Conservation (phyloP, 2,888 invertebrate species). For the Gastrophysa polygoni region DNA sequence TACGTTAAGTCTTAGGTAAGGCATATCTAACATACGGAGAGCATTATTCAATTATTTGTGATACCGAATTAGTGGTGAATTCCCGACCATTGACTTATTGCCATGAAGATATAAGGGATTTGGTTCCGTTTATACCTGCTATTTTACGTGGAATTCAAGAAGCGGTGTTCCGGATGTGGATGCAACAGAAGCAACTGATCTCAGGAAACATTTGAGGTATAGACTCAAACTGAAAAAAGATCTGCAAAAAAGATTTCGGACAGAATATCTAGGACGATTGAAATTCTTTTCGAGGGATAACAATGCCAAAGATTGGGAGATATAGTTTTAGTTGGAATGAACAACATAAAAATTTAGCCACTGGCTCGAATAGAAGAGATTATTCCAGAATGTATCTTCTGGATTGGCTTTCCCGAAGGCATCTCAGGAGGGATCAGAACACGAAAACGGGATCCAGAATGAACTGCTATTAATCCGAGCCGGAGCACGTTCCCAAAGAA, state of each 20-base stretch:
- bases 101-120: constrained; percentile 5
- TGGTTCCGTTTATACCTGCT: constrained; percentile 4
- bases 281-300: background rate
- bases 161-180: constrained; percentile 19
- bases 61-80: constrained; percentile 11
- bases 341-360: constrained; percentile 17
- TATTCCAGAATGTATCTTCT: background rate
- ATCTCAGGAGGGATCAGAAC: too few species aligned
- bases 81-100: constrained; percentile 17
- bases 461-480: too few species aligned
- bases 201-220: background rate
- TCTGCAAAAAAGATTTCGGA: constrained; percentile 11
- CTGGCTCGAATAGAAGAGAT: constrained; percentile 13
- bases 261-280: constrained; percentile 15
- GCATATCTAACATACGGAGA: constrained; percentile 9
- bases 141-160: constrained; percentile 1
- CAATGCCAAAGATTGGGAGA: constrained; percentile 8
- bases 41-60: constrained; percentile 4
- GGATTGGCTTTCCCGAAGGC: too few species aligned
- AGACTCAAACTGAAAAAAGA: constrained; percentile 11
- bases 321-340: constrained; percentile 16
- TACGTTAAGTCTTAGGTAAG: background rate
- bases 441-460: too few species aligned
- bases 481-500: too few species aligned
- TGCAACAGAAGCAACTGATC: constrained; percentile 5